Base-by-base conservation (phyloP, 2,888 invertebrate species). In the Drosophila borborema region DNA sequence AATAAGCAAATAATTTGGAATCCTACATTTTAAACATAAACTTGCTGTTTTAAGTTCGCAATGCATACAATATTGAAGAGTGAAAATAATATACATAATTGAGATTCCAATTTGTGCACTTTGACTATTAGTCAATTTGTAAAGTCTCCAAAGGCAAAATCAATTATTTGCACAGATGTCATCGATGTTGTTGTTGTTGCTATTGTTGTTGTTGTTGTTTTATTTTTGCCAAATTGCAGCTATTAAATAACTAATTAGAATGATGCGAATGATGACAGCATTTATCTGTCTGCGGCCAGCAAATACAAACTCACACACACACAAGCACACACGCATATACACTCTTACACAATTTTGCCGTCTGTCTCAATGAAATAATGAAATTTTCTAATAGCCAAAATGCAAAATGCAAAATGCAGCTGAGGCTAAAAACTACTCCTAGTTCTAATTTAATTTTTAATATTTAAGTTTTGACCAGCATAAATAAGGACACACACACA, bases 391-490 rank as follows among this genome's bases (percentile, higher is more conserved):
- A 88, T 86, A 86, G 86, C 88, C 86, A 55, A 72, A 82, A 43
- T 56, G 31, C 56, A 34, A 45, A 58, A 58, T 64, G 62, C 64
- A 20, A 58, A 58, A 58, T 64, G 62, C 64, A 56, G 40, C 58
- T 55, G 60, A 43, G 51, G 38, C 49, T 18, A 63, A 53, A 49
- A 72, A 76, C 67, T 82, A 77, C 54, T 55, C 1, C 41, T 59
- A 61, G 60, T 67, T 77, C 75, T 82, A 77, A 86, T 81, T 85
- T 81, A 85, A 90, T 86, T 78, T 85, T 88, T 89, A 85, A 88
- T 89, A 74, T 64, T 68, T 65, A 75, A 75, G 73, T 72, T 87
- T 80, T 75, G 85, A 77, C 75, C 70, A 75, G 66, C 82, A 84
- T 81, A 64, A 77, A 78, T 74, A 81, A 77, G 53, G 56, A 56